Evolutionary conservation across 2,113 vertebrate species (phyloP).

Genomic region (Xyliphius kryptos): DNA sequence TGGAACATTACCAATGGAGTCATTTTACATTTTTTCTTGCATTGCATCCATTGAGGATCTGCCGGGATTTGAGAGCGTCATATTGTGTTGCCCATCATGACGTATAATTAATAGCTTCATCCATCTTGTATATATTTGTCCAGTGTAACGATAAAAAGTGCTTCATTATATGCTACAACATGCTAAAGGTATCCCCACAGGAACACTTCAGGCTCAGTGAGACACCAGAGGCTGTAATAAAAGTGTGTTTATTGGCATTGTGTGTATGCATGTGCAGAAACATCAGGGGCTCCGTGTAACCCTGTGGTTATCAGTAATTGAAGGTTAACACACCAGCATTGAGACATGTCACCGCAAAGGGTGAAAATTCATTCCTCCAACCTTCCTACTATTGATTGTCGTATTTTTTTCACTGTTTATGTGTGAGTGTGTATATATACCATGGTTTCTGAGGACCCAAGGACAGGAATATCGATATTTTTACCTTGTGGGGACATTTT

Average conservation of each 20-base stretch:
- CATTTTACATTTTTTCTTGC: background rate
- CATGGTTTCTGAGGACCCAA: too few relatives aligned
- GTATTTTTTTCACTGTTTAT: too few relatives aligned
- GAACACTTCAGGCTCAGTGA: background rate
- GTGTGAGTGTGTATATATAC: too few relatives aligned
- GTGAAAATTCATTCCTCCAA: too few relatives aligned
- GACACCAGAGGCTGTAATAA: slow-evolving; percentile 2
- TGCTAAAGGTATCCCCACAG: background rate
- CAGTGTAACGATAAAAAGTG: background rate
- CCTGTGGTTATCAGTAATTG: too few relatives aligned
- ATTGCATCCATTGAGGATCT: background rate
- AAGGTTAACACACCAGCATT: too few relatives aligned
- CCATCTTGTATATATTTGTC: background rate
- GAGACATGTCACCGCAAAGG: too few relatives aligned
- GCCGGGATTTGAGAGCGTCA: background rate
- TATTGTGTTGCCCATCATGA: background rate
- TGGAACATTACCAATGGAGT: background rate
- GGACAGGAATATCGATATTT: too few relatives aligned
- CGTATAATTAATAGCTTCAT: background rate
- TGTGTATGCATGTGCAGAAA: background rate
- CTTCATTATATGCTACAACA: background rate
- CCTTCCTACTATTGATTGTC: too few relatives aligned
- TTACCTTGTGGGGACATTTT: too few relatives aligned
- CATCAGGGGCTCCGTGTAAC: too few relatives aligned
- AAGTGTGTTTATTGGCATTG: background rate